Base-by-base conservation (phyloP, 2,113 vertebrate genomes). In the Lota lota region DNA sequence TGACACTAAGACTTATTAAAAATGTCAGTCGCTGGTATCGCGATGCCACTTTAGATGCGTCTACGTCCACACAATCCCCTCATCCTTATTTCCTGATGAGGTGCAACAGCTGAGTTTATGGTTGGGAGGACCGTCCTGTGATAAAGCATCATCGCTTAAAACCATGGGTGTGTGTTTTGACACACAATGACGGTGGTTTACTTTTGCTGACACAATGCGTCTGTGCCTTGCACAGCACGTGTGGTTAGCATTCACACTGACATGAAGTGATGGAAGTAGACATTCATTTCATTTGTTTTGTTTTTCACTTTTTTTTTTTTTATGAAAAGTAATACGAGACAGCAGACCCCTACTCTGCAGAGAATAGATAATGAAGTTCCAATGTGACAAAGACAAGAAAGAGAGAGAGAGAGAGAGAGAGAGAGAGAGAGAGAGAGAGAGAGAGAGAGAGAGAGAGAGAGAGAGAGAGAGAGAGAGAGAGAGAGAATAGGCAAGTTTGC, bases 361-460 rank as follows among this genome's bases (percentile, higher is more conserved):
- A 74, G 75, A 83, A 74, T 66, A 78, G 64, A 79, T 71, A 76
- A 85, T 79, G 65, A 84, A 69, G 63, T 69, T 69, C 0, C 66
- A 63, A 53, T 53, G 18, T 57, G 74, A 76, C 80, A 77, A 71
- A 81, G 74, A 78, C 24, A 70, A 58, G 51, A 63, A 5, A 28
- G 24, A 28, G 24, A 28, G 24, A 28, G 24, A 28, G 33, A 68
- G 50, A 56, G 56, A 69, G 36, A 63, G 59, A 62, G 64, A 65
- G 8, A 64, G 47, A 66, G 68, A 68, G 33, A 62, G 4, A 61
- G 65, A 71, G 77, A 65, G 58, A 70, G 36, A 54, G 60, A 54
- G 65, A 69, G 33, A 68, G 67, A 17, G 36, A 61, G 18, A 33
- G 5, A 47, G 58, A 50, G 36, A 40, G 20, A 58, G 28, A 61